Conservation (phyloP, 2,797 vertebrate genomes). For the Zenarchopterus dispar region DNA sequence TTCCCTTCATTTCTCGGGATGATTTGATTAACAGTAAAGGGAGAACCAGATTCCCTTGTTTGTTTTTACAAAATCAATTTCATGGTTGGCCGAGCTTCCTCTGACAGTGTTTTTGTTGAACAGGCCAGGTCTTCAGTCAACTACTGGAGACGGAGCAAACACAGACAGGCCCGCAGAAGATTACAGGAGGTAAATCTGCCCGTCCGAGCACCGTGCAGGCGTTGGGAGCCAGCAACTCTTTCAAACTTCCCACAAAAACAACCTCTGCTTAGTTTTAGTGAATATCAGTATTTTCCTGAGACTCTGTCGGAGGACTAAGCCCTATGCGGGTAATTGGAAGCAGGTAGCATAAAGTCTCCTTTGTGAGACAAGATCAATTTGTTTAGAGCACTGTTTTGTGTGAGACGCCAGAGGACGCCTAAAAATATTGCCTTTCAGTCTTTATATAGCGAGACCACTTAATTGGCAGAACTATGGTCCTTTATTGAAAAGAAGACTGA, state of each 20-base stretch:
- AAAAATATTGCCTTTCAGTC: slow-evolving; percentile 50
- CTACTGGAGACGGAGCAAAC: slow-evolving; percentile 67
- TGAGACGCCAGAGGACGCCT: slow-evolving; percentile 44
- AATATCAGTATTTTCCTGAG: slow-evolving; percentile 46
- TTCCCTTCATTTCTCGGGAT: slow-evolving; percentile 91
- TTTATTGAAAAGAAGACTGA: slow-evolving; percentile 45
- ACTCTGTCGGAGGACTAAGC: slow-evolving; percentile 68
- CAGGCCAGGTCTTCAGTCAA: slow-evolving; percentile 74
- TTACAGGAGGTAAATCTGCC: slow-evolving; percentile 64
- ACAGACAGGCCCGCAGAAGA: slow-evolving; percentile 48
- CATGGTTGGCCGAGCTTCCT: slow-evolving; percentile 92
- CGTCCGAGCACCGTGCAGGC: slow-evolving; percentile 43
- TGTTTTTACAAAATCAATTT: slow-evolving; percentile 99
- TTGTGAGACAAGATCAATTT: slow-evolving; percentile 65
- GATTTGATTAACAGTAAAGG: slow-evolving; percentile 94
- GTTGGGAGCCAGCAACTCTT: slow-evolving; percentile 57
- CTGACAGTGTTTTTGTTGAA: slow-evolving; percentile 80
- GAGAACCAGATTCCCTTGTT: slow-evolving; percentile 91
- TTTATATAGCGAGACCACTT: slow-evolving; percentile 40
- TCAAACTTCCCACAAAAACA: slow-evolving; percentile 60
- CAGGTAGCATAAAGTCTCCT: slow-evolving; percentile 60
- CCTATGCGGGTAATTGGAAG: slow-evolving; percentile 65
- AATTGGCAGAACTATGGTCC: slow-evolving; percentile 52
- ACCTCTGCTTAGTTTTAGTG: slow-evolving; percentile 60
- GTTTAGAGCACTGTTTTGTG: slow-evolving; percentile 55